A percentile compares a stretch with the other conserved stretches of the same genome.
phyloP scores from a whole-genome alignment of 2,888 invertebrate genomes.

The Nineta flava region DNA sequence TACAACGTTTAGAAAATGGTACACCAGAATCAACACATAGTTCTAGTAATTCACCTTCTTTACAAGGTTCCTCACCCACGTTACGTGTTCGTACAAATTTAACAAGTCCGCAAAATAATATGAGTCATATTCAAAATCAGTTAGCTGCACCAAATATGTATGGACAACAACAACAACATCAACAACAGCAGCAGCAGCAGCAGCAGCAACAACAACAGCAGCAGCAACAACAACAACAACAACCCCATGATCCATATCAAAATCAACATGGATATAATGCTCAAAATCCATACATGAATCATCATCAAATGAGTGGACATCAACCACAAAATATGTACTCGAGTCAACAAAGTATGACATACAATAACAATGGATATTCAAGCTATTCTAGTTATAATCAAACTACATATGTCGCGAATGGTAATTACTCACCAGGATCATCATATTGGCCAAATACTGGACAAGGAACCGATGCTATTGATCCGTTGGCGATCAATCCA shows the following conservation, averaged over 20 bases:
- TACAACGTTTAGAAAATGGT: neutral
- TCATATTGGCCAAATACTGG: neutral
- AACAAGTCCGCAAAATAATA: slow-evolving; percentile 1
- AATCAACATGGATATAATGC: neutral
- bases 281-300: neutral
- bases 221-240: too few relatives aligned
- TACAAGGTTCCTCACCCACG: neutral
- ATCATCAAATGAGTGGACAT: neutral
- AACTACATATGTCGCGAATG: neutral
- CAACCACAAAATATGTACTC: neutral
- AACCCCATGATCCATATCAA: neutral
- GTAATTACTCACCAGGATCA: neutral
- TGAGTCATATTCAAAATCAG: neutral
- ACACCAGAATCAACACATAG: neutral
- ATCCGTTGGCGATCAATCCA: neutral
- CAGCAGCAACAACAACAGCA: too few relatives aligned
- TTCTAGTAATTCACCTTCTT: neutral
- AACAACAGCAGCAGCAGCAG: neutral
- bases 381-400: neutral
- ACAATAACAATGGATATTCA: slow-evolving; percentile 1
- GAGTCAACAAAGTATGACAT: neutral
- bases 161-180: too few relatives aligned
- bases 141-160: neutral
- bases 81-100: slow-evolving; percentile 4
- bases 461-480: neutral